Evolutionary conservation across 2,888 invertebrate species (phyloP).

Genomic region (Cabera pusaria): DNA sequence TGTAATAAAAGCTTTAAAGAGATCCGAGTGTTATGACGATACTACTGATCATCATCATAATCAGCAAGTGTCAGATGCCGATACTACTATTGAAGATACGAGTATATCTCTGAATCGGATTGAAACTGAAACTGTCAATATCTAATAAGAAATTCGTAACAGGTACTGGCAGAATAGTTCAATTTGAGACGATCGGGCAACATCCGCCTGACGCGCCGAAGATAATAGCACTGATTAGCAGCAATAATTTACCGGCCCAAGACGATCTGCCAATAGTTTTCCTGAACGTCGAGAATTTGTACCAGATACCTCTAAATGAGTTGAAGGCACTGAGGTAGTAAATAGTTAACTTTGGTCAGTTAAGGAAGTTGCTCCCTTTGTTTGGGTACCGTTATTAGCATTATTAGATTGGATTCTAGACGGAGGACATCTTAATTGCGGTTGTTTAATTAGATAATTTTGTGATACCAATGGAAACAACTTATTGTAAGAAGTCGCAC

Average conservation of each 20-base stretch:
- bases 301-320: conserved; percentile 51
- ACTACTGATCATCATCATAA: too few species aligned
- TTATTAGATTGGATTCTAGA: conserved; percentile 13
- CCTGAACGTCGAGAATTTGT: conserved; percentile 57
- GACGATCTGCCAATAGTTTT: conserved; percentile 67
- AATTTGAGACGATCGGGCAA: conserved; percentile 51
- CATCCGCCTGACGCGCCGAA: conserved; percentile 52
- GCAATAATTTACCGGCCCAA: conserved; percentile 58
- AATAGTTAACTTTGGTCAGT: conserved; percentile 18
- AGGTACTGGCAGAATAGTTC: conserved; percentile 62
- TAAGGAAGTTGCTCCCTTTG: conserved; percentile 9
- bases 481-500: too few species aligned
- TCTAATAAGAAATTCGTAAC: conserved; percentile 28
- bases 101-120: not conserved
- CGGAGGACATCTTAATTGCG: not conserved
- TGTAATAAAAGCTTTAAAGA: too few species aligned
- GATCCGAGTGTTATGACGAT: too few species aligned
- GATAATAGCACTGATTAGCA: conserved; percentile 59
- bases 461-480: too few species aligned
- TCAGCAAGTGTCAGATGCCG: too few species aligned
- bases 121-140: conserved; percentile 5
- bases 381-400: conserved; percentile 11
- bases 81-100: too few species aligned
- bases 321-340: conserved; percentile 52
- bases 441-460: too few species aligned